Base-by-base conservation (phyloP, 2,888 invertebrate genomes). In the Drosophila parthenogenetica region DNA sequence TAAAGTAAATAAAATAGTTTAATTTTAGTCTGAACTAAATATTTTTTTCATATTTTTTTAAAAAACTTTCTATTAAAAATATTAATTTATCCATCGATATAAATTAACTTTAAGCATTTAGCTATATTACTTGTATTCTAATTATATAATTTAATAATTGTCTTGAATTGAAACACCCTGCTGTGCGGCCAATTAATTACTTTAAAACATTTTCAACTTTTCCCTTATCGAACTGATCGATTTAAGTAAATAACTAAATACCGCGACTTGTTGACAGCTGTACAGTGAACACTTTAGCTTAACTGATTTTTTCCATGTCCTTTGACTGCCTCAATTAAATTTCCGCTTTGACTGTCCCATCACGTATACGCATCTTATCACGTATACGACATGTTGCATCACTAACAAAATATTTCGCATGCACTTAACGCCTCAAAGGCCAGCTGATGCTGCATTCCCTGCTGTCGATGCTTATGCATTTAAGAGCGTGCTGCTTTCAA, bases 351-450 rank as follows among this genome's bases (percentile, higher is more conserved):
- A 45, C 57, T 35, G 57, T 46, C 58, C n/a, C 66, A 63, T 72
- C 83, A 83, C 81, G 77, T 79, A 72, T 67, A 77, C 71, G 81
- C 83, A 50, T 43, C 49, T 63, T 80, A 81, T 81, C 81, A 81
- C 87, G 87, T 81, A 69, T 83, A 70, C 72, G 60, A 64, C 65
- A 72, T 65, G 73, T 64, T 81, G 76, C 82, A 85, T 78, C 78
- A 66, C 77, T 57, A 68, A 43, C 61, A 62, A 68, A 74, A 80
- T 79, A 77, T 69, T 64, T 67, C 54, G 55, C 59, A 68, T 60
- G 71, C 81, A 86, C 87, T 83, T 80, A 72, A 76, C 77, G 71
- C 60, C 55, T 67, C 73, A 25, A 48, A 64, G 48, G 42, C 32
- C 45, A 46, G 40, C 40, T 43, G 72, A 55, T 35, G 63, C 58